Conservation (phyloP, 2,797 vertebrate genomes). For the Nasua narica region DNA sequence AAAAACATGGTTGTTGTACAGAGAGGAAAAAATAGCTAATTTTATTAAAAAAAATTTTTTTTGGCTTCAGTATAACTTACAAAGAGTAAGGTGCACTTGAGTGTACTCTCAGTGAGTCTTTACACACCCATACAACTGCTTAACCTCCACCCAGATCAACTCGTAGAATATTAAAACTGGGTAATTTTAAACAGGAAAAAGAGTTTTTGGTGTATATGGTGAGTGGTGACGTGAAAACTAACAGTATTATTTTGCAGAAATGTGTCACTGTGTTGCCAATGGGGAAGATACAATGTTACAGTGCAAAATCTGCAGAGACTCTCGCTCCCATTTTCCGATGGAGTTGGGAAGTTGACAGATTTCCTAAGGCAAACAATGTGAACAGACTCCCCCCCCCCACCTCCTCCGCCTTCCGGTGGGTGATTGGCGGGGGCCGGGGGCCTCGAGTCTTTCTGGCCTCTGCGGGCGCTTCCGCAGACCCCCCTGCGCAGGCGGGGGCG, state of each 20-base stretch:
- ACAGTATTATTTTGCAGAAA: background rate
- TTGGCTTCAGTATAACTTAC: background rate
- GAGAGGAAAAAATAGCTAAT: background rate
- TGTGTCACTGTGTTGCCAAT: rapidly evolving
- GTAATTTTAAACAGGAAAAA: background rate
- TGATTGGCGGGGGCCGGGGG: background rate
- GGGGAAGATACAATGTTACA: background rate
- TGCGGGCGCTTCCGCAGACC: background rate
- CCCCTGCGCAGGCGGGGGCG: background rate
- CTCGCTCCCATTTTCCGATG: background rate
- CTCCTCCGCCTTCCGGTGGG: background rate
- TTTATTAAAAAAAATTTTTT: background rate
- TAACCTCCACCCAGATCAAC: background rate
- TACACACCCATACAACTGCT: background rate
- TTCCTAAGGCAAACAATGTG: background rate
- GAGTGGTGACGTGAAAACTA: background rate
- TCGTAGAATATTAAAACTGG: background rate
- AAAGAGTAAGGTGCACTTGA: background rate
- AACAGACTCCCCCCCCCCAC: background rate
- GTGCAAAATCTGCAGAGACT: background rate
- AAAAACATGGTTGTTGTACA: background rate
- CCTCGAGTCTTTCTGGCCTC: background rate
- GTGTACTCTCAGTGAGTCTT: rapidly evolving
- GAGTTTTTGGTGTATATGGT: background rate
- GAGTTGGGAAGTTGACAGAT: background rate